phyloP scores from a whole-genome alignment of 1,140 invertebrate genomes.

The Goniozus legneri region DNA sequence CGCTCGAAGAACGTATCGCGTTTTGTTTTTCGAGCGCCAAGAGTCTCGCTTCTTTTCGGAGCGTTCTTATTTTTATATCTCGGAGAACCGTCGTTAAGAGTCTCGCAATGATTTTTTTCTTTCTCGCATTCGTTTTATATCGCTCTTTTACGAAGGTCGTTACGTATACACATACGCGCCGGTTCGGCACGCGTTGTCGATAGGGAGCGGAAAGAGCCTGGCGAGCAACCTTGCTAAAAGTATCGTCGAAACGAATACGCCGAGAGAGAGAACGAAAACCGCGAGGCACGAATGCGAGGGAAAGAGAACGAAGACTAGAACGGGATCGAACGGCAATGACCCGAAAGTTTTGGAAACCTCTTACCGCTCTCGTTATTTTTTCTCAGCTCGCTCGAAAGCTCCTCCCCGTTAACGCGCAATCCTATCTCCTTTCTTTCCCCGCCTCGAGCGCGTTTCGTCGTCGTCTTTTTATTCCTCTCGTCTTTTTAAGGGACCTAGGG shows the following conservation, averaged over 20 bases:
- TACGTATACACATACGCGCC: no score
- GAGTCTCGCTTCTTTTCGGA: no score
- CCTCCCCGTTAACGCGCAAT: not conserved
- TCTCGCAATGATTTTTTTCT: no score
- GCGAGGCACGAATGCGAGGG: conserved; percentile 12
- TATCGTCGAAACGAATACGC: not conserved
- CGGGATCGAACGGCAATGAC: conserved; percentile 39
- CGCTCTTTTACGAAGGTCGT: no score
- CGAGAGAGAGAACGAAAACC: conserved; percentile 16
- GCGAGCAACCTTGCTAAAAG: no score
- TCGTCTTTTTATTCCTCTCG: conserved; percentile 14
- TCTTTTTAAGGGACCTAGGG: conserved; percentile 38
- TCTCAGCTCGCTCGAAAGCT: not conserved
- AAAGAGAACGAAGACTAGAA: conserved; percentile 32
- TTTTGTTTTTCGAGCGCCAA: no score
- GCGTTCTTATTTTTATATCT: no score
- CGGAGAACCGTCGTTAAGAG: no score
- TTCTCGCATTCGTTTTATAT: no score
- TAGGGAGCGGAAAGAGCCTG: no score
- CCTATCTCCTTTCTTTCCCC: conserved; percentile 3
- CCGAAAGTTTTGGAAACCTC: conserved; percentile 31
- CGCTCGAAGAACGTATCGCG: no score
- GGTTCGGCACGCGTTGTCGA: no score
- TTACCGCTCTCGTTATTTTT: conserved; percentile 1
- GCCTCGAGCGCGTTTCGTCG: conserved; percentile 10